These are phyloP conservation scores for Pyrocephalus nanus DNA, from an alignment of 2,797 vertebrate species.

Conservation along the genomic window DNA sequence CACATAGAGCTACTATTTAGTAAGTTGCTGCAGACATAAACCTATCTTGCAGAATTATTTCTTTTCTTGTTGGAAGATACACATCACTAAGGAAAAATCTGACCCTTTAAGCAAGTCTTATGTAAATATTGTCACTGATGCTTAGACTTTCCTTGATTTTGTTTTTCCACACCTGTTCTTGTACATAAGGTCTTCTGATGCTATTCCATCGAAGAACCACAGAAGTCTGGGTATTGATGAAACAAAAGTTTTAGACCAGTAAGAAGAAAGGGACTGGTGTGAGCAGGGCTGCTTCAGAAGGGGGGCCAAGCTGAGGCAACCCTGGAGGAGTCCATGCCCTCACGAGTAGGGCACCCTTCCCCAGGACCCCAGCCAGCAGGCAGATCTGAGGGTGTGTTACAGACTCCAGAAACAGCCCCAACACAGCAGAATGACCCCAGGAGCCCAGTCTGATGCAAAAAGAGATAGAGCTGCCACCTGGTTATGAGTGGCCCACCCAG, in stretches of 20 bases:
- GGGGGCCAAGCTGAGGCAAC: rapidly evolving
- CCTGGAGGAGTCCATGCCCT: not conserved
- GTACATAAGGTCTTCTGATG: rapidly evolving
- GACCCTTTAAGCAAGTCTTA: not conserved
- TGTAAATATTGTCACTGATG: not conserved
- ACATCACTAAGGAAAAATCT: not conserved
- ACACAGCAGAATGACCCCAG: not conserved
- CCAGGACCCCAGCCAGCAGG: not conserved
- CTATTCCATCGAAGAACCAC: not conserved
- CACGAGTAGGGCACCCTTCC: rapidly evolving
- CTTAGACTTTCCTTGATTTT: not conserved
- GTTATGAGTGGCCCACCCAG: rapidly evolving
- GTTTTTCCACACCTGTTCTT: not conserved
- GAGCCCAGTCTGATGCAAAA: not conserved
- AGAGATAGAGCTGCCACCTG: rapidly evolving
- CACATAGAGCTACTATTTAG: not conserved
- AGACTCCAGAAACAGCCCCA: not conserved
- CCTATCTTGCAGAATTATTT: not conserved
- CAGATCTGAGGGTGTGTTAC: not conserved
- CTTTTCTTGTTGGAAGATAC: not conserved
- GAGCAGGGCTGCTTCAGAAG: not conserved
- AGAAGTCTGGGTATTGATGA: not conserved
- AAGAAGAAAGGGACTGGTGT: rapidly evolving
- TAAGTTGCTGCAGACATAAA: not conserved
- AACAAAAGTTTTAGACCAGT: not conserved